phyloP scores from a whole-genome alignment of 2,113 vertebrate species.

The Chlorocebus sabaeus region DNA sequence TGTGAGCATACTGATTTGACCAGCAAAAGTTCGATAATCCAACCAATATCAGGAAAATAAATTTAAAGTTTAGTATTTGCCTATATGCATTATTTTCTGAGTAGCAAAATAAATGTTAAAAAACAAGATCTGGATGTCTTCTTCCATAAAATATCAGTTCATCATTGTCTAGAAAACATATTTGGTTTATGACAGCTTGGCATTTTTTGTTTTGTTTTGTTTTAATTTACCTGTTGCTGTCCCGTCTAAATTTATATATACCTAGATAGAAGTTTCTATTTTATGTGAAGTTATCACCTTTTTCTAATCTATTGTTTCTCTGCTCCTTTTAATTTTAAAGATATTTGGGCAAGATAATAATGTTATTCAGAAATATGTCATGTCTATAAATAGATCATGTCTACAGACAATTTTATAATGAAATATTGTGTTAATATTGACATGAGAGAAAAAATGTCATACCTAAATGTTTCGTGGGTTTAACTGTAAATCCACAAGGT shows the following conservation, averaged over 20 bases:
- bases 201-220: not conserved
- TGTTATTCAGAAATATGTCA: not conserved
- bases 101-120: not conserved
- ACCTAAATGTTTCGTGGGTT: not conserved
- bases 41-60: not conserved
- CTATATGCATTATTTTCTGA: not conserved
- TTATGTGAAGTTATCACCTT: not conserved
- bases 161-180: not conserved
- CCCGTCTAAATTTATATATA: not conserved
- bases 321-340: not conserved
- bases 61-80: not conserved
- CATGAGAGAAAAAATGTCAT: not conserved
- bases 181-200: not conserved
- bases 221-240: not conserved
- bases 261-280: not conserved
- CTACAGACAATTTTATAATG: not conserved
- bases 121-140: not conserved
- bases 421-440: not conserved
- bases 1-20: not conserved
- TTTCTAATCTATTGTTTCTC: not conserved
- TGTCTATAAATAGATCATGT: not conserved
- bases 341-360: not conserved
- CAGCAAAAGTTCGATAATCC: not conserved
- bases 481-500: not conserved
- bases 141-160: not conserved